Evolutionary conservation across 1,140 invertebrate species (phyloP).

Genomic region (Trichonephila clavata): DNA sequence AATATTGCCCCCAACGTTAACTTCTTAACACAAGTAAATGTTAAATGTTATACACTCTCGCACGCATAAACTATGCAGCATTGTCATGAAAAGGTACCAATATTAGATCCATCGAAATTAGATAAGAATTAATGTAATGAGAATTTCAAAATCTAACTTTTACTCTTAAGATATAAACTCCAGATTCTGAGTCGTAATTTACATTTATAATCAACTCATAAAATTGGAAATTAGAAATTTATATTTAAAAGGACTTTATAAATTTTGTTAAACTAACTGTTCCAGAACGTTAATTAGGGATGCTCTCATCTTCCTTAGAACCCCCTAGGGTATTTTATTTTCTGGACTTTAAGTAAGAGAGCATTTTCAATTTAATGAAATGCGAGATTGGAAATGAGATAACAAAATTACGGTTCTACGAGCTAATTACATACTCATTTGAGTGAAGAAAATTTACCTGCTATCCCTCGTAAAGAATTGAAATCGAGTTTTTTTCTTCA

Average conservation of each 20-base stretch:
- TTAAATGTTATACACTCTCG: too few relatives aligned
- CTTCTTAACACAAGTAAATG: too few relatives aligned
- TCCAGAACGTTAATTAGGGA: slow-evolving; percentile 18
- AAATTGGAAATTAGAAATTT: not conserved
- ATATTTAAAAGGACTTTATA: slow-evolving; percentile 16
- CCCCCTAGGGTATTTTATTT: not conserved
- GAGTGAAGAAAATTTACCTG: slow-evolving; percentile 15
- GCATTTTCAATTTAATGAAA: slow-evolving; percentile 68
- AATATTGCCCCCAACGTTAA: too few relatives aligned
- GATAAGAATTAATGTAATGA: not conserved
- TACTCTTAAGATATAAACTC: not conserved
- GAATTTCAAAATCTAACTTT: not conserved
- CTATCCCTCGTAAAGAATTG: slow-evolving; percentile 52
- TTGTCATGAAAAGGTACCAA: too few relatives aligned
- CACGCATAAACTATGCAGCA: too few relatives aligned
- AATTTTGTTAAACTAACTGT: slow-evolving; percentile 26
- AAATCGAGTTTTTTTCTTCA: not conserved
- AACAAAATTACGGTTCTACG: slow-evolving; percentile 62
- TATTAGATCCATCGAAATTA: not conserved
- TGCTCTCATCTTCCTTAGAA: not conserved
- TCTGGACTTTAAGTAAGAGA: not conserved
- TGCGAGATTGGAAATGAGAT: slow-evolving; percentile 60
- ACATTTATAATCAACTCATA: not conserved
- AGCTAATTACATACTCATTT: slow-evolving; percentile 55
- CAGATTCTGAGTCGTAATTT: not conserved